These are phyloP conservation scores for Galbula dea DNA, from an alignment of 2,113 vertebrate genomes.

Conservation along the genomic window DNA sequence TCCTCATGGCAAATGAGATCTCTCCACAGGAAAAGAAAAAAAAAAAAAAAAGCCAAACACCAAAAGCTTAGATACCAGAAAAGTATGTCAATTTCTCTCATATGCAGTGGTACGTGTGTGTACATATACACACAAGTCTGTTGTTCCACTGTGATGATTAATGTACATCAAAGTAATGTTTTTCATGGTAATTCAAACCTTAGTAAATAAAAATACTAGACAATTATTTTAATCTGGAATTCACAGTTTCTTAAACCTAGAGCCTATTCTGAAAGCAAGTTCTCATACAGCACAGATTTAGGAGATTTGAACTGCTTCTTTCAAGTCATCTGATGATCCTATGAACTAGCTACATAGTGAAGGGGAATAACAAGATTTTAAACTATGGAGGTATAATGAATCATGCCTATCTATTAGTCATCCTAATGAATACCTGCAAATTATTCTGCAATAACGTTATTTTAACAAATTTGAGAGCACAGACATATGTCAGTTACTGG, in stretches of 20 bases:
- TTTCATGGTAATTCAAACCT: neutral
- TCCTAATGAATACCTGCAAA: conserved; percentile 25
- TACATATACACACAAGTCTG: neutral
- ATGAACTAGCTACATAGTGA: neutral
- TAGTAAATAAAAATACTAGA: neutral
- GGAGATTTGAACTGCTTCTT: neutral
- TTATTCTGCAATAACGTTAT: neutral
- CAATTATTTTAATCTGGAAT: neutral
- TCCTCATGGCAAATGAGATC: neutral
- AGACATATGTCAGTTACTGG: conserved; percentile 29
- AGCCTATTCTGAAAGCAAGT: neutral
- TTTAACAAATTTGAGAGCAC: conserved; percentile 14
- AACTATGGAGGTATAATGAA: neutral
- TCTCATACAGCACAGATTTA: neutral
- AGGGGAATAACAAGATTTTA: neutral
- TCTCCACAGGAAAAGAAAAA: neutral
- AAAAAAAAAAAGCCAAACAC: too few relatives aligned
- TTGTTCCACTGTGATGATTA: neutral
- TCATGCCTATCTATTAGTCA: conserved; percentile 48
- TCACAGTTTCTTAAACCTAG: neutral
- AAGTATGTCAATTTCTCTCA: neutral
- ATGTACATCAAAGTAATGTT: neutral
- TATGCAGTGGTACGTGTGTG: neutral
- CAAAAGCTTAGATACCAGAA: neutral
- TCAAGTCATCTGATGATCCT: neutral